Conservation (phyloP, 2,888 invertebrate genomes). For the Acronicta psi region DNA sequence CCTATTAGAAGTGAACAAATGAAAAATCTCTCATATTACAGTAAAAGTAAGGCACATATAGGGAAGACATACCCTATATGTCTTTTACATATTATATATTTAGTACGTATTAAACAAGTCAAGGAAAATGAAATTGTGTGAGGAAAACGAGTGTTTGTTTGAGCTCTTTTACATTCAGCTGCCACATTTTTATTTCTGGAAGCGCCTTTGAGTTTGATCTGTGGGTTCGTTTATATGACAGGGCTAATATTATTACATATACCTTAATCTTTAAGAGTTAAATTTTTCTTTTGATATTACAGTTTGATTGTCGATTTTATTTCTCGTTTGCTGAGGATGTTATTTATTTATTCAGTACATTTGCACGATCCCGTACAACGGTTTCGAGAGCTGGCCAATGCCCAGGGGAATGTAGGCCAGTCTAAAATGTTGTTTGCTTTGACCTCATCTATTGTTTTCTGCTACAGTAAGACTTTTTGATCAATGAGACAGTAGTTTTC, state of each 20-base stretch:
- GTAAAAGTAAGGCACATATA: conserved; percentile 28
- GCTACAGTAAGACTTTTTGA: conserved; percentile 40
- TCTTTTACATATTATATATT: conserved; percentile 56
- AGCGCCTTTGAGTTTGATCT: conserved; percentile 53
- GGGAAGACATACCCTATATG: no score
- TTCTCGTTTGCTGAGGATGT: conserved; percentile 13
- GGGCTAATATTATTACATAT: conserved; percentile 41
- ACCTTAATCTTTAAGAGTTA: conserved; percentile 32
- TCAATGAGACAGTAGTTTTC: conserved; percentile 38
- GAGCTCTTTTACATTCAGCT: conserved; percentile 62
- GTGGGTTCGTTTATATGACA: conserved; percentile 53
- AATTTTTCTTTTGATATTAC: conserved; percentile 24
- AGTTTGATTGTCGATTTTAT: conserved; percentile 18
- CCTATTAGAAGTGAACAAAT: conserved; percentile 7
- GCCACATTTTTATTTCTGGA: conserved; percentile 55
- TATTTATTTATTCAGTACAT: conserved; percentile 41
- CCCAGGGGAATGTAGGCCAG: conserved; percentile 43
- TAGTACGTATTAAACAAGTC: conserved; percentile 67
- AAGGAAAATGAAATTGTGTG: conserved; percentile 65
- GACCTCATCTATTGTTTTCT: conserved; percentile 47
- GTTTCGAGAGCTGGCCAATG: conserved; percentile 37
- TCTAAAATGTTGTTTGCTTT: conserved; percentile 47
- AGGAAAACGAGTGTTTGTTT: conserved; percentile 58
- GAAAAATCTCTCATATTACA: conserved; percentile 25
- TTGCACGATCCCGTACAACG: conserved; percentile 29